phyloP scores from a whole-genome alignment of 2,888 invertebrate species.

The Calameuta pallipes region DNA sequence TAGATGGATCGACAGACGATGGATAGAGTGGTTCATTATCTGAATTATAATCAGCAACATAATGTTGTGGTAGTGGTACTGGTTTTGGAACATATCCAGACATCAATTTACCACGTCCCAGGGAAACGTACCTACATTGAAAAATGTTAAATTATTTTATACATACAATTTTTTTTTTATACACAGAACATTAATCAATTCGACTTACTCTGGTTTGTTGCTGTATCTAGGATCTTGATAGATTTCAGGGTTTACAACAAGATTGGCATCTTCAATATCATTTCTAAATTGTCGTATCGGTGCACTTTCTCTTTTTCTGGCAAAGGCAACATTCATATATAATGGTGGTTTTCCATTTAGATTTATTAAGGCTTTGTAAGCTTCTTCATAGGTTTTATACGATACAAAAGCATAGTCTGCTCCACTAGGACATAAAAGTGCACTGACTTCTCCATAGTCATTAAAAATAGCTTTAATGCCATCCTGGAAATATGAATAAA shows the following conservation, averaged over 20 bases:
- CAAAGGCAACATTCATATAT: conserved; percentile 43
- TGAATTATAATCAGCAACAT: conserved; percentile 15
- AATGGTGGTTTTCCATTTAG: conserved; percentile 48
- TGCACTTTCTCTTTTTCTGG: conserved; percentile 21
- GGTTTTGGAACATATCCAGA: not conserved
- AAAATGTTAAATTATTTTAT: not conserved
- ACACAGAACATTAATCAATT: not conserved
- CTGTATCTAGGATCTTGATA: not conserved
- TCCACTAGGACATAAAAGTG: conserved; percentile 28
- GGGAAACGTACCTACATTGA: not conserved
- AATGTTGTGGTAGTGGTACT: not conserved
- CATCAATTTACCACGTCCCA: not conserved
- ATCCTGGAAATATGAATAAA: conserved; percentile 28
- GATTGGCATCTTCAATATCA: not conserved
- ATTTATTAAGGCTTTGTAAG: conserved; percentile 49
- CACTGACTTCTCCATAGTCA: conserved; percentile 38
- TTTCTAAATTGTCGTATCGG: not conserved
- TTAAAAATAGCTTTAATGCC: conserved; percentile 45
- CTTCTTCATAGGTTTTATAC: conserved; percentile 45
- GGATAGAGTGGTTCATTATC: conserved; percentile 45
- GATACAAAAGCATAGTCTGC: conserved; percentile 47
- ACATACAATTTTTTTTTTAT: not conserved
- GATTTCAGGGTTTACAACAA: not conserved
- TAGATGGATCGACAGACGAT: conserved; percentile 29
- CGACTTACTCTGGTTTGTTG: not conserved